phyloP scores from a whole-genome alignment of 2,888 invertebrate genomes.

The Nasonia oneida region DNA sequence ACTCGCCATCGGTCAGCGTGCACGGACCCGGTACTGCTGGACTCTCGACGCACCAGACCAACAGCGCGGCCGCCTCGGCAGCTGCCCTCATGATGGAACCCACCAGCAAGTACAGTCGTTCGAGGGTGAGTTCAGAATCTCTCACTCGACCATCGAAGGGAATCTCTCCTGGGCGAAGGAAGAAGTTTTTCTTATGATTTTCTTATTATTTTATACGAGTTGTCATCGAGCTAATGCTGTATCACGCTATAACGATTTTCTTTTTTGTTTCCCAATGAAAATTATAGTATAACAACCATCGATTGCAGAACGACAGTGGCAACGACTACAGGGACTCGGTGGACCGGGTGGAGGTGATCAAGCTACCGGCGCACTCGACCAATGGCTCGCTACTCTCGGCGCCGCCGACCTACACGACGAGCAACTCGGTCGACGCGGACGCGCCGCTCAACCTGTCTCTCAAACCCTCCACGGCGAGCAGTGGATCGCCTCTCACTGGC shows the following conservation, averaged over 20 bases:
- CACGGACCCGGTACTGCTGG: conserved; percentile 79
- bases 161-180: background rate
- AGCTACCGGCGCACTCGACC: conserved; percentile 84
- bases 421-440: conserved; percentile 82
- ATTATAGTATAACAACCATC: conserved; percentile 5
- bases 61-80: background rate
- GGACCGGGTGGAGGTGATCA: conserved; percentile 91
- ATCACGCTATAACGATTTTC: background rate
- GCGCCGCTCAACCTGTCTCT: conserved; percentile 91
- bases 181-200: background rate
- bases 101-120: conserved; percentile 75
- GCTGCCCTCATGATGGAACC: conserved; percentile 78
- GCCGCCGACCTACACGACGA: conserved; percentile 80
- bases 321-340: conserved; percentile 71
- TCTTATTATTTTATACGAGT: background rate
- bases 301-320: conserved; percentile 50
- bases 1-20: conserved; percentile 85
- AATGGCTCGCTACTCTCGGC: conserved; percentile 79
- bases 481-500: conserved; percentile 73
- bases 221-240: background rate
- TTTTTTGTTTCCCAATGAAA: background rate
- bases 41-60: conserved; percentile 54
- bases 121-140: conserved; percentile 66
- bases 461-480: conserved; percentile 82
- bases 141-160: background rate